These are phyloP conservation scores for Bugulina stolonifera DNA, from an alignment of 2,888 invertebrate genomes.

Conservation along the genomic window DNA sequence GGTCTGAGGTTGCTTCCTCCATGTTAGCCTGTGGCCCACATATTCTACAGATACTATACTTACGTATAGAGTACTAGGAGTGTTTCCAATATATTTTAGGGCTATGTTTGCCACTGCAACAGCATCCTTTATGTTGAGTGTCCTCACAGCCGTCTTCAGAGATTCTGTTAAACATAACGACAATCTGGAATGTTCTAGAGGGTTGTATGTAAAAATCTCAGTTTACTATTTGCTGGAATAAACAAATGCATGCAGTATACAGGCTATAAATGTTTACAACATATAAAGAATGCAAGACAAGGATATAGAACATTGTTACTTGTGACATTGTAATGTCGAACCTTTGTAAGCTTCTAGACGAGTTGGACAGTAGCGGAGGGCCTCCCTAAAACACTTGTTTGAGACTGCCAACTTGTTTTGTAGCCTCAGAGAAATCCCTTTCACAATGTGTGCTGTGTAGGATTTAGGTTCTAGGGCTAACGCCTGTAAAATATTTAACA, in stretches of 20 bases:
- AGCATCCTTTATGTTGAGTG: constrained; percentile 67
- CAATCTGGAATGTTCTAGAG: background rate
- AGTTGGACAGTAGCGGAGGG: constrained; percentile 60
- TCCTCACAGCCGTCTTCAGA: constrained; percentile 67
- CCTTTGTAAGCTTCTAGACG: constrained; percentile 61
- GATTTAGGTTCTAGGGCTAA: constrained; percentile 4
- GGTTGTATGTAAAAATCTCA: background rate
- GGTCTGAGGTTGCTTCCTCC: no score
- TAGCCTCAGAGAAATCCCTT: constrained; percentile 65
- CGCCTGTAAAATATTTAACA: constrained; percentile 11
- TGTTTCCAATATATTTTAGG: constrained; percentile 67
- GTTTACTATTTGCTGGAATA: no score
- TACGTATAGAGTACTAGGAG: constrained; percentile 69
- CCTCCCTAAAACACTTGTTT: constrained; percentile 64
- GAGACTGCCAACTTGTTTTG: constrained; percentile 65
- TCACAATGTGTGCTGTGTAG: constrained; percentile 61
- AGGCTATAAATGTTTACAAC: no score
- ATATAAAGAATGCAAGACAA: no score
- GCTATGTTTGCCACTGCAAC: constrained; percentile 66
- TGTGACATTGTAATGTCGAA: no score
- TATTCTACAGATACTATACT: no score
- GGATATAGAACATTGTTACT: no score
- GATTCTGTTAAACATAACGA: constrained; percentile 55
- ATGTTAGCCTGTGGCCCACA: no score
- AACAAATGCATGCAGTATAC: background rate